Evolutionary conservation across 2,113 vertebrate genomes (phyloP), one percentile per base, ranked within the genome.

Genomic region (Brienomyrus brachyistius): DNA sequence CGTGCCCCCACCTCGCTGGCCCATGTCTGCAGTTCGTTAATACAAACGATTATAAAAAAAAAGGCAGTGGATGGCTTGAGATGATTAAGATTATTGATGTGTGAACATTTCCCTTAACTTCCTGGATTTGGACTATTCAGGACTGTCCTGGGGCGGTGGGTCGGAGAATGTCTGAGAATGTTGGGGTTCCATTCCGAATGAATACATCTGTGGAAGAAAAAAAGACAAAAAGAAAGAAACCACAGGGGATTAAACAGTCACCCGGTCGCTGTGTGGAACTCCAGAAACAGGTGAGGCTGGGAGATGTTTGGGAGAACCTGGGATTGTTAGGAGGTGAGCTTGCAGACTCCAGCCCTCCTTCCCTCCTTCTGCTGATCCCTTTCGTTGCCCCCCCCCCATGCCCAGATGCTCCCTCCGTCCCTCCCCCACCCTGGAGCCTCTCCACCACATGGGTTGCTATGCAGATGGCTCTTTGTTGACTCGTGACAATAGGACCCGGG

Each of bases 401-500:
- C 17, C 31, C 50, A 83, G 70, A 48, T 54, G 10, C 21, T 89
- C 80, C 40, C 51, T 23, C 31, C 45, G 51, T 90, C 48, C 15
- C 70, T 45, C 66, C 54, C 85, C 85, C 80, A 52, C 48, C 47
- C 83, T 90, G 92, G 92, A 8, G 47, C 91, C 91, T 94, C 93
- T 95, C 91, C 89, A 93, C 91, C 89, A 93, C 93, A 93, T 90
- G 93, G 92, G 94, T 95, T 96, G 93, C 94, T 90, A 93, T 95
- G 96, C 96, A 96, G 96, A 96, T 96, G 96, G 95, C 92, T 95
- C 95, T 95, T 96, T 96, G 96, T 96, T 96, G 93, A 92, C 92
- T 91, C 91, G 92, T 94, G 93, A 96, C 95, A 96, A 96, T 96
- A 91, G 94, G 91, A 90, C 94, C 51, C 4, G 51, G 52, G 80